Evolutionary conservation across 2,113 vertebrate genomes (phyloP).

Genomic region (Athene cunicularia): DNA sequence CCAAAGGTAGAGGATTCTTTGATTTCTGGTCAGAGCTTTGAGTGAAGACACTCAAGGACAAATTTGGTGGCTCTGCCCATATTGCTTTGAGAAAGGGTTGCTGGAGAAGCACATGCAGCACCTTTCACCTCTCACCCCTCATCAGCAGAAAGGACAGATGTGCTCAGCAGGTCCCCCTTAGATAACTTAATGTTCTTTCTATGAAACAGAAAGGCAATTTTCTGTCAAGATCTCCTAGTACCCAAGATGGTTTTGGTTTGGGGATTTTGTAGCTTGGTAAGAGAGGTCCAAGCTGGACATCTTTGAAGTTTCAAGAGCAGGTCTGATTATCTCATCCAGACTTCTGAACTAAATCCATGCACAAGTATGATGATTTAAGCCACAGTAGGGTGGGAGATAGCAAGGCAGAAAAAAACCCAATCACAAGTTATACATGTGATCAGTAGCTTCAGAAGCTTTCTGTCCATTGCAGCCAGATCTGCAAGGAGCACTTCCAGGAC

Average conservation of each 20-base stretch:
- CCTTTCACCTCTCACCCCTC: background rate
- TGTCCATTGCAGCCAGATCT: background rate
- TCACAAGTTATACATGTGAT: background rate
- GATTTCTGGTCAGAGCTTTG: background rate
- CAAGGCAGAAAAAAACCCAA: background rate
- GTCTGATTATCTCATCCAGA: background rate
- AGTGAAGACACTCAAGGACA: background rate
- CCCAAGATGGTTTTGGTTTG: background rate
- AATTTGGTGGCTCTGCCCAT: background rate
- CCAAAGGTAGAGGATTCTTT: background rate
- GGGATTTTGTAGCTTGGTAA: background rate
- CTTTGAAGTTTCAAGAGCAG: background rate
- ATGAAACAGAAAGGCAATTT: background rate
- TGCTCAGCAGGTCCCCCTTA: background rate
- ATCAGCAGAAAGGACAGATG: background rate
- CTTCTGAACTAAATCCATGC: background rate
- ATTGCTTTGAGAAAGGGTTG: background rate
- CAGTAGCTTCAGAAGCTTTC: background rate
- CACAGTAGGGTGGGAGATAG: background rate
- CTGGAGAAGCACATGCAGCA: background rate
- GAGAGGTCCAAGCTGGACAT: background rate
- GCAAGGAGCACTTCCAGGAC: constrained; percentile 15
- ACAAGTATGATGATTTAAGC: background rate
- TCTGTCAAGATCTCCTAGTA: background rate
- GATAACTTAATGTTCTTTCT: background rate